Base-by-base conservation (phyloP, 2,888 invertebrate genomes). In the Plagiodera versicolora region DNA sequence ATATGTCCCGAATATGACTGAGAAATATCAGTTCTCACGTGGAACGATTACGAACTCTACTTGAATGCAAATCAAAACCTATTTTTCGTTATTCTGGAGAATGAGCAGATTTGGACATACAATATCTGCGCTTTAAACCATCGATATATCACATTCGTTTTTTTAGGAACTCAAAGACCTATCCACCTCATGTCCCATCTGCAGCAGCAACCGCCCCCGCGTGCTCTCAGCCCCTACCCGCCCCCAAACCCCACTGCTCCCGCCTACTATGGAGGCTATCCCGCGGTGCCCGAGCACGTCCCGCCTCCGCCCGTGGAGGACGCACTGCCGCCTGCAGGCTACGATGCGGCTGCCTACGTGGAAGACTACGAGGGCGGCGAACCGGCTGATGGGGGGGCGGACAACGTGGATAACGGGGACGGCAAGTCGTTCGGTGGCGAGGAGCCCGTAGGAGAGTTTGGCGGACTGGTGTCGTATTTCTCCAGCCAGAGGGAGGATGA, bases 391-490 rank as follows among this genome's bases (percentile, higher is more conserved):
- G 46, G 18, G 10, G 46, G 14, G 9, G 6, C 20, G 5, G 32
- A 19, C 11, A 16, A 44, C 9, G 59, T 66, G 11, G 67, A 68
- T 16, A 72, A 57, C 52, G 75, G 69, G 39, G 74, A 73, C 18
- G 79, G 79, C 65, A 81, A 81, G 61, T 75, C 81, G 54, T 81
- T 79, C 10, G 61, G 28, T 2, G 62, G 63, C 1, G 86, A 85
- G 67, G 81, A 81, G 57, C 81, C 83, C 10, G 79, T 85, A 65
- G 88, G 92, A 51, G 94, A 93, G 76, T 94, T 94, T 79, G 94
- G 94, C 39, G 94, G 94, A 3, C 85, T 95, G 72, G 94, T 94
- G 61, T 94, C 93, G 78, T 95, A 95, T 82, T 94, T 94, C 81
- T 94, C 94, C 70, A 93, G 93, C 76, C 94, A 94, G 80, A 87